Evolutionary conservation across 2,888 invertebrate species (phyloP).

Genomic region (Cataglyphis albicans): DNA sequence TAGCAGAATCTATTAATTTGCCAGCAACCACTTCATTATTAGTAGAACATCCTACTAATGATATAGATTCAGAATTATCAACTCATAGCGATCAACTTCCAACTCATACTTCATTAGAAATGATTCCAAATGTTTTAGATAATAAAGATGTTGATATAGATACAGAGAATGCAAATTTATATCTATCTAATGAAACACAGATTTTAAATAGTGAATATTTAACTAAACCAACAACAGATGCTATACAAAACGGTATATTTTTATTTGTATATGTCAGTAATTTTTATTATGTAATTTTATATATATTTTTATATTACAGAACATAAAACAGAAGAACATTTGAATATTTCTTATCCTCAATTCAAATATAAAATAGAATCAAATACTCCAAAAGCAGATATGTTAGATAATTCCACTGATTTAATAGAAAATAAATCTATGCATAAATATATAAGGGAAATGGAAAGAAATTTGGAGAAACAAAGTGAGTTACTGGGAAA

Average conservation of each 20-base stretch:
- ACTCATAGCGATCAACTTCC: constrained; percentile 76
- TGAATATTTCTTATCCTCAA: constrained; percentile 21
- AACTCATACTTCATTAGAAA: constrained; percentile 72
- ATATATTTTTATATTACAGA: constrained; percentile 51
- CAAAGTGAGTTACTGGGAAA: constrained; percentile 75
- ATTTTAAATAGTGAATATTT: constrained; percentile 25
- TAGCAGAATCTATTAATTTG: constrained; percentile 58
- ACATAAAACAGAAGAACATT: constrained; percentile 12
- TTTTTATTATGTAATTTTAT: not conserved
- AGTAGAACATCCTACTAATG: constrained; percentile 77
- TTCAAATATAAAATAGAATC: constrained; percentile 38
- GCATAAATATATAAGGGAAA: constrained; percentile 64
- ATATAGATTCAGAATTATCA: constrained; percentile 79
- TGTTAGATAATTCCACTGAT: constrained; percentile 44
- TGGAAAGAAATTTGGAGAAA: constrained; percentile 63
- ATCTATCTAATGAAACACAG: constrained; percentile 25
- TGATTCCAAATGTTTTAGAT: constrained; percentile 62
- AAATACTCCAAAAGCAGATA: constrained; percentile 30
- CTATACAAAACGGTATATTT: constrained; percentile 71
- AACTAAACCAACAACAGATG: constrained; percentile 83
- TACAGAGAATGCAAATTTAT: constrained; percentile 60
- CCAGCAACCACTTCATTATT: constrained; percentile 77
- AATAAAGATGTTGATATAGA: constrained; percentile 51
- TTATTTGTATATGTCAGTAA: not conserved
- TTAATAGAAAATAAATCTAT: constrained; percentile 42